phyloP scores from a whole-genome alignment of 2,113 vertebrate species.

The Fregetta grallaria region DNA sequence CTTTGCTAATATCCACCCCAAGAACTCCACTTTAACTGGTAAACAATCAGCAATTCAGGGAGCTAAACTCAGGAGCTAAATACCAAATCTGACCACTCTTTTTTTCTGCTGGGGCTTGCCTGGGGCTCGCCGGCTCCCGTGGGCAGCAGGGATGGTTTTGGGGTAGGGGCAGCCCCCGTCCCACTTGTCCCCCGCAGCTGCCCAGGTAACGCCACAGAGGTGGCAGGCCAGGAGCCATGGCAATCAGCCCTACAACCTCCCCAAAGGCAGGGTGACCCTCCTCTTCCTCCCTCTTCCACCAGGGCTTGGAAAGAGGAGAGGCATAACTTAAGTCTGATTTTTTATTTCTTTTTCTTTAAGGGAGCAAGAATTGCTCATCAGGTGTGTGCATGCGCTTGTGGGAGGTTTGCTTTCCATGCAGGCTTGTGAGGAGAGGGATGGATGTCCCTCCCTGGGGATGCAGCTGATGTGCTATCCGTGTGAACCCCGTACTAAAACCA shows the following conservation, averaged over 20 bases:
- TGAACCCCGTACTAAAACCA: not conserved
- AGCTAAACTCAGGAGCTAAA: not conserved
- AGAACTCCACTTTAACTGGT: not conserved
- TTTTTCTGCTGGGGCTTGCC: not conserved
- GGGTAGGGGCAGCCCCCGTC: not conserved
- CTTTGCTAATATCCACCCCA: conserved; percentile 53
- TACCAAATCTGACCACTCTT: not conserved
- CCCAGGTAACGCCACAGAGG: not conserved
- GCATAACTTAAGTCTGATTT: not conserved
- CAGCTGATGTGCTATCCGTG: fast-evolving
- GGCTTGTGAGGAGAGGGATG: fast-evolving
- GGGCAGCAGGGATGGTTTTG: not conserved
- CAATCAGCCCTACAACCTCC: not conserved
- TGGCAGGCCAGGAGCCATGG: fast-evolving
- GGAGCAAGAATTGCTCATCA: not conserved
- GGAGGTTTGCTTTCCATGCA: not conserved
- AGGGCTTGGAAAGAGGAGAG: not conserved
- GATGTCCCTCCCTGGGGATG: not conserved
- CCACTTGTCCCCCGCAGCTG: fast-evolving
- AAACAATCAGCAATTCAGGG: conserved; percentile 9
- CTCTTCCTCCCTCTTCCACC: not conserved
- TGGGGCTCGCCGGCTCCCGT: not conserved
- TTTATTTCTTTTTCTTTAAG: not conserved
- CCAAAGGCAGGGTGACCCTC: not conserved
- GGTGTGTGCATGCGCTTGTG: not conserved